A percentile compares a stretch with the other conserved stretches of the same genome.
Evolutionary conservation across 2,113 vertebrate species (phyloP).

Genomic region (Martes martes): DNA sequence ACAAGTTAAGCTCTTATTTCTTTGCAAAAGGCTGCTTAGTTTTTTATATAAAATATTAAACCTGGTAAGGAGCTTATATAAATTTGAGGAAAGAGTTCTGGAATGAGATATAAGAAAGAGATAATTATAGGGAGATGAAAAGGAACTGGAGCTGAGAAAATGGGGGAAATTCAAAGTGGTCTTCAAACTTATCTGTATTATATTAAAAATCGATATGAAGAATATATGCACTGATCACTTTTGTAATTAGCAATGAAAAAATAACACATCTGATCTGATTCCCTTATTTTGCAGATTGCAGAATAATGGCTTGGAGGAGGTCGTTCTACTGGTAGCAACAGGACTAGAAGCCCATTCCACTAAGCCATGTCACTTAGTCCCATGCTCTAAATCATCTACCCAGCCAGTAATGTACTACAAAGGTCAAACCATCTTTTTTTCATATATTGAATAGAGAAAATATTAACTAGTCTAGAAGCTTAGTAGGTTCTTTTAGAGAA

Average conservation of each 20-base stretch:
- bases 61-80: not conserved
- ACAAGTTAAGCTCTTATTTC: conserved; percentile 14
- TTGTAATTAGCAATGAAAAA: not conserved
- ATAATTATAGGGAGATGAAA: not conserved
- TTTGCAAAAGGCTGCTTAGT: conserved; percentile 8
- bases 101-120: not conserved
- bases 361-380: not conserved
- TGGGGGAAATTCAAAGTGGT: not conserved
- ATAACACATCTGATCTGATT: not conserved
- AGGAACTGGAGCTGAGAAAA: not conserved
- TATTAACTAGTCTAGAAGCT: not conserved
- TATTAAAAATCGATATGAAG: not conserved
- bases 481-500: not conserved
- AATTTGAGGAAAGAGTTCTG: conserved; percentile 4
- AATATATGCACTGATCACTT: not conserved
- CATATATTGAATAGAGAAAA: not conserved
- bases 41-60: conserved; percentile 46
- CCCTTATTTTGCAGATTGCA: not conserved
- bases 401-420: not conserved
- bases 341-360: not conserved
- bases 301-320: not conserved
- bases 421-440: not conserved
- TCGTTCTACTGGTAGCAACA: not conserved
- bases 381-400: not conserved
- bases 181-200: not conserved